A percentile compares a stretch with the other conserved stretches of the same genome.
Evolutionary conservation across 23 tunicate genomes (phyloP).

Genomic region (Corella eumyota): DNA sequence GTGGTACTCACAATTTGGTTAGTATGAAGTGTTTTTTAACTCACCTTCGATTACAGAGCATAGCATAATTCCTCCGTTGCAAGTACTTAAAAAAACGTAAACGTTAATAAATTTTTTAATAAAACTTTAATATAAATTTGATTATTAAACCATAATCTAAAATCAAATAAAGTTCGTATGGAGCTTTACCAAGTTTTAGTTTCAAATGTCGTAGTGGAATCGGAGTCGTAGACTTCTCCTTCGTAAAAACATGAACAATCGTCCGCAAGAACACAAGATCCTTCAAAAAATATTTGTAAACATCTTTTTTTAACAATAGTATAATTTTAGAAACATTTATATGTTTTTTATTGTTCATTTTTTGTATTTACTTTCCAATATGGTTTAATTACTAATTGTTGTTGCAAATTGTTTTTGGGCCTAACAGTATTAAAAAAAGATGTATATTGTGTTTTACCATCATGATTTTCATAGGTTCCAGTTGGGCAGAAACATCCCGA

Average conservation of each 20-base stretch:
- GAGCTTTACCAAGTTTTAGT: slow-evolving; percentile 17
- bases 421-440: too few relatives aligned
- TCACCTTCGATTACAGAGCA: slow-evolving; percentile 7
- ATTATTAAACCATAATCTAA: too few relatives aligned
- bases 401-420: too few relatives aligned
- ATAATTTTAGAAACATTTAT: too few relatives aligned
- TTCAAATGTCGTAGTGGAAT: slow-evolving; percentile 9
- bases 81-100: slow-evolving; percentile 9
- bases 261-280: slow-evolving; percentile 20
- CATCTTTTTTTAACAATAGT: background rate
- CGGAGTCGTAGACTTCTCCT: slow-evolving; percentile 24
- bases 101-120: background rate
- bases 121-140: background rate
- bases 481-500: slow-evolving; percentile 48
- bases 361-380: too few relatives aligned
- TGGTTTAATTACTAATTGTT: too few relatives aligned
- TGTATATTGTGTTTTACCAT: too few relatives aligned
- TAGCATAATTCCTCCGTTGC: slow-evolving; percentile 20
- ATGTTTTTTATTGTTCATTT: too few relatives aligned
- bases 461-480: slow-evolving; percentile 32
- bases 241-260: slow-evolving; percentile 28
- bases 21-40: background rate
- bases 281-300: slow-evolving; percentile 1
- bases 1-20: background rate
- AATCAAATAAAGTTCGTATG: background rate